Conservation (phyloP, 1,140 invertebrate genomes). For the Colletes gigas region DNA sequence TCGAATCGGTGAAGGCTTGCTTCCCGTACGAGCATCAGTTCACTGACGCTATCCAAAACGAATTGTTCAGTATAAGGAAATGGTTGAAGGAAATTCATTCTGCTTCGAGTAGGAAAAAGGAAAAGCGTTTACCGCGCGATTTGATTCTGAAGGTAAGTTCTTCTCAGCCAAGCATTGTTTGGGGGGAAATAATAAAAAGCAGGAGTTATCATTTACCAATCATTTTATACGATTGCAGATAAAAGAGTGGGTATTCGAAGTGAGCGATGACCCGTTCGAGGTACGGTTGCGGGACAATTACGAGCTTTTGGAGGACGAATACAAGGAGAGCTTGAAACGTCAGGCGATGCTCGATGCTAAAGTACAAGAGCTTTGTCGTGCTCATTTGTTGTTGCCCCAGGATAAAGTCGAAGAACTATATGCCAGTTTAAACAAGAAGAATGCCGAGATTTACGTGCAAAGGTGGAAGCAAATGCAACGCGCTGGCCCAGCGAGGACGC, state of each 20-base stretch:
- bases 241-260: slow-evolving; percentile 92
- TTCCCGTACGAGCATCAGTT: slow-evolving; percentile 98
- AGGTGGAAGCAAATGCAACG: slow-evolving; percentile 91
- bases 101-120: slow-evolving; percentile 47
- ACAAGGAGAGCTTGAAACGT: slow-evolving; percentile 96
- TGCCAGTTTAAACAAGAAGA: slow-evolving; percentile 91
- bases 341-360: slow-evolving; percentile 94
- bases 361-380: slow-evolving; percentile 90
- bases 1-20: slow-evolving; percentile 87
- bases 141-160: slow-evolving; percentile 89
- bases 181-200: neutral
- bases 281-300: slow-evolving; percentile 97
- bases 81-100: slow-evolving; percentile 91
- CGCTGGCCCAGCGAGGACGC: slow-evolving; percentile 86
- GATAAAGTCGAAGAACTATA: slow-evolving; percentile 95
- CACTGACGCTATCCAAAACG: slow-evolving; percentile 95
- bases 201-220: too few species aligned
- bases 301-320: slow-evolving; percentile 97
- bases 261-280: slow-evolving; percentile 99
- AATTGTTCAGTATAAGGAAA: slow-evolving; percentile 94
- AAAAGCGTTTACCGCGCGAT: slow-evolving; percentile 90
- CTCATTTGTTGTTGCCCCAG: slow-evolving; percentile 90
- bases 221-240: slow-evolving; percentile 80
- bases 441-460: slow-evolving; percentile 97
- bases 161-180: too few species aligned